Base-by-base conservation (phyloP, 1,140 invertebrate species). In the Dolichoris vasculosae region DNA sequence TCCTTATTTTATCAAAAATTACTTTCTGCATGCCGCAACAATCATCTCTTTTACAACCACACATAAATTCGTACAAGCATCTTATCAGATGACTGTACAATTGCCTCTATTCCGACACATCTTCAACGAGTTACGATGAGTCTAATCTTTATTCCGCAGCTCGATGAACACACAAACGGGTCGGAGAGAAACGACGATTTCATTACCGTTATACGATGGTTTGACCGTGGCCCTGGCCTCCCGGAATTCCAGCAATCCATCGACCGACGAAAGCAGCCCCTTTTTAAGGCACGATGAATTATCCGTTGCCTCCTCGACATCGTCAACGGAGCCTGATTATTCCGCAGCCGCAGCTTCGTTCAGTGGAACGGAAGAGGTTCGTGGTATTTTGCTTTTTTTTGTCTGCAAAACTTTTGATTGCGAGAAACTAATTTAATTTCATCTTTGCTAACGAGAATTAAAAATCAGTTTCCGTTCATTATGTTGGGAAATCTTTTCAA, bases 121-220 rank as follows among this genome's bases (percentile, higher is more conserved):
- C 23, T 40, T 71, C 0, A 71, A 20, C 20, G 15, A 40, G 15
- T 71, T 71, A 7, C 13, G 0, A 1, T 17, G 67, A 17, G 20
- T 7, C 7, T 32, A 4, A 20, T 6, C 8, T 38, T 73, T 69
- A 15, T 1, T 26, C 30, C 38, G 26, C 23, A 73, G 69, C 40
- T 73, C 69, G n/a, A 76, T 32, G 2, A 84, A 69, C 3, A 73
- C 13, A 26, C 86, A 81, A 69, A 46, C 78, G 20, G 46, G 40
- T 40, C 71, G 17, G 55, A 88, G 63, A 67, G 86, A 79, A 80
- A 86, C 76, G 71, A 83, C 32, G 30, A 83, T 88, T 15, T 87
- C 88, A 0, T 73, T 88, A 38, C 88, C 89, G 0, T 88, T 90
- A 1, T 88, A 89, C 63, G 88, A 90, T 30, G 87, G 89, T 7